Evolutionary conservation across 2,888 invertebrate genomes (phyloP), one percentile per base, ranked within the genome.

Genomic region (Nemoura dubitans): DNA sequence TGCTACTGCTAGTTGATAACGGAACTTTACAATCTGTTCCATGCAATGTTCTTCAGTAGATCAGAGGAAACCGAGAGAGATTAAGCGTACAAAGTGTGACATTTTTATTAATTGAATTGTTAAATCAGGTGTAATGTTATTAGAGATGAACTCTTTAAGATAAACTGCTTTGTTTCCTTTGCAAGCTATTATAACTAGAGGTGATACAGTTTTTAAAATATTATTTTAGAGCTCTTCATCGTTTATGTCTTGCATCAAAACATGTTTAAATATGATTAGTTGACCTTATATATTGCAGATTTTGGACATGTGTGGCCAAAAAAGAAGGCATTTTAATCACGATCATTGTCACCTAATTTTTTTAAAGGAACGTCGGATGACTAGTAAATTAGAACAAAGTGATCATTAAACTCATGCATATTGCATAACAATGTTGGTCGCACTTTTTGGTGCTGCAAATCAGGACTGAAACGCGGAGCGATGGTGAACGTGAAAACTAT

Each of bases 391-490:
- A n/a, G 81, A 28, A 30, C 78, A 30, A 81, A 29, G 25, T 81
- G 81, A 29, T 28, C n/a, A 81, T 81, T 29, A 81, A 80, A n/a
- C 28, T 81, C 30, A 29, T 81, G 30, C 28, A 29, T n/a, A n/a
- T 81, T 81, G 81, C 81, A 81, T 81, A 29, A 59, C 21, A 6
- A 81, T 81, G 81, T 30, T 21, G 30, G 30, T 28, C 29, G 81
- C 30, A 81, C 28, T 81, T 81, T 81, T 30, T 81, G 81, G 81
- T 81, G 81, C 81, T 80, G 81, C 28, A 29, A 14, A 30, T 27
- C 81, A 81, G 81, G 30, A 81, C 81, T 81, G 59, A 59, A 21
- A 7, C 59, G 21, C 14, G 2, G 21, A 21, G 59, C 59, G 14
- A 16, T 1, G 59, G 59, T 59, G 59, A 16, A 59, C 21, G 59